Conservation (phyloP, 1,140 invertebrate species). For the Steinernema feltiae region DNA sequence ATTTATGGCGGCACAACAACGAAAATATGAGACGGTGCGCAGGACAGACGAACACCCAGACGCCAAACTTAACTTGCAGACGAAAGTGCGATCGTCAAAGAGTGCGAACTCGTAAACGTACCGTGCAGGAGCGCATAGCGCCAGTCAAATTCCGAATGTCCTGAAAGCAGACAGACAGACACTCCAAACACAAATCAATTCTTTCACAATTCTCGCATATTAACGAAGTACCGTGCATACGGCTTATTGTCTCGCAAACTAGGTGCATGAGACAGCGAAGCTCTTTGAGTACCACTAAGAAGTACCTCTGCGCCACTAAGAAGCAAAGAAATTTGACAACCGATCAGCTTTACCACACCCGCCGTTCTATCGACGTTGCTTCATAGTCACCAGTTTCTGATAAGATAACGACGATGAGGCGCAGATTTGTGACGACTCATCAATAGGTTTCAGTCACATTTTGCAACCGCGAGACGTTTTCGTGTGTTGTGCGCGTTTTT, state of each 20-base stretch:
- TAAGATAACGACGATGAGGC: neutral
- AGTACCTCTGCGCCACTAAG: neutral
- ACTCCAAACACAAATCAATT: no score
- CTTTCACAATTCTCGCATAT: no score
- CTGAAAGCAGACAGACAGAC: no score
- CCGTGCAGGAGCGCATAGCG: neutral
- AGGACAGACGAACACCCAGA: neutral
- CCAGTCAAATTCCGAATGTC: neutral
- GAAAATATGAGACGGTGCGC: constrained; percentile 2
- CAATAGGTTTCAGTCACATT: constrained; percentile 12
- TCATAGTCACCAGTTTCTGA: constrained; percentile 9
- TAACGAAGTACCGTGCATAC: no score
- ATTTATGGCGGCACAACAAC: neutral
- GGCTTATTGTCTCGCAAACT: no score
- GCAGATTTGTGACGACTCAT: constrained; percentile 9
- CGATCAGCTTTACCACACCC: constrained; percentile 3
- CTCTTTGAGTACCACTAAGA: neutral
- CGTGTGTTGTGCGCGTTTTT: neutral
- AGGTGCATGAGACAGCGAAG: neutral
- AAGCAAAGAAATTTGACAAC: neutral
- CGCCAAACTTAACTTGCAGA: neutral
- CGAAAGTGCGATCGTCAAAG: neutral
- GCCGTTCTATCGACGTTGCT: neutral
- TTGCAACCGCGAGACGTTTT: constrained; percentile 1
- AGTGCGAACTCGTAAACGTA: neutral